Percentiles rank a stretch among this genome's conserved stretches.
phyloP scores from a whole-genome alignment of 2,797 vertebrate species.

The Molossus molossus region DNA sequence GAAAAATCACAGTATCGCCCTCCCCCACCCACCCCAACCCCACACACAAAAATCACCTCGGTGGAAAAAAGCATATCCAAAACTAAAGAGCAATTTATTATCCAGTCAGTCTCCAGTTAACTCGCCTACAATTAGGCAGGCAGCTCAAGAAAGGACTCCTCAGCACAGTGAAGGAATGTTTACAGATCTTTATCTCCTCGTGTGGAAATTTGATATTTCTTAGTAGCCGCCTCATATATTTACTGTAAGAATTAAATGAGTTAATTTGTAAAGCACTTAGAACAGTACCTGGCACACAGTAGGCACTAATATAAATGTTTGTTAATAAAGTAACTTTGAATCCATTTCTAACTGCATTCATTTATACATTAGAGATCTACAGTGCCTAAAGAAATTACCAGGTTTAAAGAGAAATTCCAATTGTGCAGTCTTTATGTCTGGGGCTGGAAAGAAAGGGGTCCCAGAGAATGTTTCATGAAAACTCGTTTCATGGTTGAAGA shows the following conservation, averaged over 20 bases:
- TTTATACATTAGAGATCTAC: conserved; percentile 29
- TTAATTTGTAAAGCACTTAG: conserved; percentile 37
- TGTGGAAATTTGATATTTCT: conserved; percentile 50
- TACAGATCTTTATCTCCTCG: conserved; percentile 38
- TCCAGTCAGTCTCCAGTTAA: conserved; percentile 8
- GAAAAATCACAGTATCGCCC: conserved; percentile 50
- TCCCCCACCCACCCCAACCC: too few relatives aligned
- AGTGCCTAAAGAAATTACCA: conserved; percentile 41
- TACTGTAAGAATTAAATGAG: conserved; percentile 51
- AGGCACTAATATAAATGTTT: background rate
- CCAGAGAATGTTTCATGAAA: conserved; percentile 14
- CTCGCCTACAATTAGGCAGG: background rate
- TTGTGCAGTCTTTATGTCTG: conserved; percentile 8
- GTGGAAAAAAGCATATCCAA: background rate
- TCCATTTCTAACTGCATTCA: conserved; percentile 50
- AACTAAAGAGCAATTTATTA: background rate
- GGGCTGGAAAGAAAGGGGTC: conserved; percentile 22
- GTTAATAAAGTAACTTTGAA: conserved; percentile 43
- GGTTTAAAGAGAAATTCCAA: conserved; percentile 57
- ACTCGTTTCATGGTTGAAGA: conserved; percentile 34
- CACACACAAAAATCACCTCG: conserved; percentile 19
- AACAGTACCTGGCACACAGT: background rate
- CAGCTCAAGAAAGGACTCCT: background rate
- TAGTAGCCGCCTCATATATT: background rate
- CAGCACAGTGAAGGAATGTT: background rate